Base-by-base conservation (phyloP, 1,140 invertebrate genomes). In the Melipona quadrifasciata region DNA sequence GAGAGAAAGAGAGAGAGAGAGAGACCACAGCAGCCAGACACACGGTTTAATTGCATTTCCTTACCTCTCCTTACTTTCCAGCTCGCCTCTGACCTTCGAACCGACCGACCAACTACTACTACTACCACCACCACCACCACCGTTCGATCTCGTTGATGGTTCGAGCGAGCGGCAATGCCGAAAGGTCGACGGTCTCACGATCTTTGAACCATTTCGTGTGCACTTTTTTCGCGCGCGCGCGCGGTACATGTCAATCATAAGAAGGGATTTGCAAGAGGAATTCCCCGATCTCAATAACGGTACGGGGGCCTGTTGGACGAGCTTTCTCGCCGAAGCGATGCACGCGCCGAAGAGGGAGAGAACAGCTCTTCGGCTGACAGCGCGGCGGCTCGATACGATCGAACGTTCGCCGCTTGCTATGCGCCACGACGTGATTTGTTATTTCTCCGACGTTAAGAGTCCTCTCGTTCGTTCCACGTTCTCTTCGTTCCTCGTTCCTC, bases 131-230 rank as follows among this genome's bases (percentile, higher is more conserved):
- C 31, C 2, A 31, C 31, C 31, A 31, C 31, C 70, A 86, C 84
- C 80, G 85, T 90, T 89, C 88, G 88, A 90, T 90, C 89, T 76
- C 61, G 75, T 75, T 87, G 88, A 87, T 85, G 85, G 82, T 80
- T 82, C n/a, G 39, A 87, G 64, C 82, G 64, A 75, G 76, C 68
- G 76, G 88, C 86, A 85, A 89, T 90, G 88, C 84, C 85, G 86
- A 61, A 90, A 90, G 89, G 89, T 90, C 89, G 82, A 90, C 51
- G 86, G 81, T 90, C 88, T 84, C 88, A 77, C 88, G 88, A 90
- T 88, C 89, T 90, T 90, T 90, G 86, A 90, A 87, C 86, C 84
- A 86, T 90, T 89, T 90, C 88, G 86, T 86, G 86, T 90, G 68
- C 68, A 71, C 82, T 86, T 87, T 83, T 87, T 65, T 81, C 76